Evolutionary conservation across 30 jellyfish, hydroid and myxozoan species (phyloP).

Genomic region (Sanderia malayensis): DNA sequence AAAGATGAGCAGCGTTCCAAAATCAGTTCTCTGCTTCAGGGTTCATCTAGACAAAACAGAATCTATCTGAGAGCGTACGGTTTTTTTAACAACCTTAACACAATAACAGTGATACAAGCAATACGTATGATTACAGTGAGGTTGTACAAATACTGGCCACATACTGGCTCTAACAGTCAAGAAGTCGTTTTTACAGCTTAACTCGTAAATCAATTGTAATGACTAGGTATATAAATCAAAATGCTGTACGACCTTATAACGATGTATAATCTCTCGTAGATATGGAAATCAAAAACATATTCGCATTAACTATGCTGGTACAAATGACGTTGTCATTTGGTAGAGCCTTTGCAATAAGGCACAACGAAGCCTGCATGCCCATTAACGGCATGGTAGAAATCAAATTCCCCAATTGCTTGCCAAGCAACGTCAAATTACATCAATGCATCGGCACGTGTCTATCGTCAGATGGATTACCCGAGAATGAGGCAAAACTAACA

Average conservation of each 20-base stretch:
- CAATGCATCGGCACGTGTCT: constrained; percentile 81
- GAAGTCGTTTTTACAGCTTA: background rate
- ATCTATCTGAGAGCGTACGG: no score
- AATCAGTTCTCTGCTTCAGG: no score
- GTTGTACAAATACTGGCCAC: no score
- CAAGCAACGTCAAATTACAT: background rate
- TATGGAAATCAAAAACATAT: constrained; percentile 31
- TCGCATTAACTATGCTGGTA: background rate
- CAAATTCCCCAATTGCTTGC: constrained; percentile 30
- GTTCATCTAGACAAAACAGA: no score
- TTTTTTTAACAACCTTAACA: no score
- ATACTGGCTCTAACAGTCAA: no score
- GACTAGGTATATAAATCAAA: background rate
- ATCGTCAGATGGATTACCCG: constrained; percentile 71
- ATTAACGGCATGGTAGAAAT: constrained; percentile 17
- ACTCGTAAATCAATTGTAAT: background rate
- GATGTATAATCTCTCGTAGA: background rate
- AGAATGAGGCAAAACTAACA: constrained; percentile 9
- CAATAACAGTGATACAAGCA: no score
- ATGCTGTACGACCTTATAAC: background rate
- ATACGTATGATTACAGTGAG: no score
- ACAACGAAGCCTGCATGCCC: constrained; percentile 53
- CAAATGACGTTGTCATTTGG: constrained; percentile 45
- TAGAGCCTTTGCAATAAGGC: constrained; percentile 34
- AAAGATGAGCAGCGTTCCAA: no score